Evolutionary conservation across 2,888 invertebrate genomes (phyloP), one percentile per base, ranked within the genome.

Genomic region (Xestia rhomboidea): DNA sequence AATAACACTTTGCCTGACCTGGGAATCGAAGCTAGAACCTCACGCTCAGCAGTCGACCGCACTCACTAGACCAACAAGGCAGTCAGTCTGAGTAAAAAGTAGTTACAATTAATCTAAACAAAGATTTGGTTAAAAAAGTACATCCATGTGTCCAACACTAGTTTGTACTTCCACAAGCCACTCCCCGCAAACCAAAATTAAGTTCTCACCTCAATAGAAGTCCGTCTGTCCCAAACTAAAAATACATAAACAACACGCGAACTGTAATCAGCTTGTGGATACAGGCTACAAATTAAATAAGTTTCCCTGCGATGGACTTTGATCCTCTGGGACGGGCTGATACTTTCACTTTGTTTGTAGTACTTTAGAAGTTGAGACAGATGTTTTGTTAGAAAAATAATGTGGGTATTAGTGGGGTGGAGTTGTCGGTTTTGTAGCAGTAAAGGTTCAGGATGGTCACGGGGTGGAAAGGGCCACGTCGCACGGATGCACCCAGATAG

Each of bases 281-380:
- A 79, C 78, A 82, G 76, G 79, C 76, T 66, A 75, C 82, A 89
- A 89, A 90, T 90, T 88, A 88, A 88, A 89, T 89, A 86, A 86
- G 86, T 86, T 87, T 82, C 77, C 68, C 67, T 77, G 76, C 82
- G 81, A 89, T 86, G 70, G 85, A 80, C 82, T 89, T 86, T 83
- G 86, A 89, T 87, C 88, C 89, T 82, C 21, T 11, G 77, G 83
- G 88, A 83, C n/a, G 71, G 30, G 1, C 11, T 8, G 30, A n/a
- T 66, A 34, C 67, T 68, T 76, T 38, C 67, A 80, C 34, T 85
- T 86, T 76, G 75, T 77, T 71, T 2, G 8, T 54, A 3, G 63
- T 15, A 64, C 63, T 63, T 63, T 63, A 13, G 34, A 46, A 63
- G 41, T 70, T 34, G n/a, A 1, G 54, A 74, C 67, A 73, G 73